Evolutionary conservation across 2,888 invertebrate species (phyloP).

Genomic region (Xanthorhoe designata): DNA sequence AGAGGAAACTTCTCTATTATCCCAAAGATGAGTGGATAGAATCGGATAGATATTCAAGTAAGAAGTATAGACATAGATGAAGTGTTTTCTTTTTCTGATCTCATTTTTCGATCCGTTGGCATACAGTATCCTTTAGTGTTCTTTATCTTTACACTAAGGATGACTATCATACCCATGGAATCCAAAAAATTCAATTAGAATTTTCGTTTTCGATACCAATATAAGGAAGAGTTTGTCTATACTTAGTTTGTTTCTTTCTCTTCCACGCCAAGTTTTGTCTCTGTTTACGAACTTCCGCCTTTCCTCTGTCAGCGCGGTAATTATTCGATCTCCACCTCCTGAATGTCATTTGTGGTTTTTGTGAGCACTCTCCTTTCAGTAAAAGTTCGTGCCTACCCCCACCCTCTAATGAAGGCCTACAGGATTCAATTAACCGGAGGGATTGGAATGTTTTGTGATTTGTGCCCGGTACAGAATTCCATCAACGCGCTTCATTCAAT

Average conservation of each 20-base stretch:
- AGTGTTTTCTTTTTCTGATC: too few species aligned
- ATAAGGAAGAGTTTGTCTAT: too few species aligned
- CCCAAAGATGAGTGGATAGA: neutral
- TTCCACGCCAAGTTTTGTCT: slow-evolving; percentile 4
- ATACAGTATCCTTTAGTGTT: too few species aligned
- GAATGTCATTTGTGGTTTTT: slow-evolving; percentile 80
- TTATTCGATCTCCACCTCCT: slow-evolving; percentile 76
- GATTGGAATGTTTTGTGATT: slow-evolving; percentile 82
- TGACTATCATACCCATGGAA: too few species aligned
- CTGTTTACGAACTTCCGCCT: slow-evolving; percentile 22
- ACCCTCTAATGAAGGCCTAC: slow-evolving; percentile 80
- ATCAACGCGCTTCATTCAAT: slow-evolving; percentile 70
- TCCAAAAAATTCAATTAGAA: too few species aligned
- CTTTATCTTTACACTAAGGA: too few species aligned
- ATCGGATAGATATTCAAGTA: too few species aligned
- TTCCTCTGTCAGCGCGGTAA: slow-evolving; percentile 50
- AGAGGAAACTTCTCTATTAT: neutral
- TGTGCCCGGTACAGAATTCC: slow-evolving; percentile 73
- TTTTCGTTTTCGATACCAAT: too few species aligned
- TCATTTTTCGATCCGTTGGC: too few species aligned
- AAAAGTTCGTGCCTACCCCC: slow-evolving; percentile 76
- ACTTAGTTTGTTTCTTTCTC: too few species aligned
- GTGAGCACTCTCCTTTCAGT: slow-evolving; percentile 66
- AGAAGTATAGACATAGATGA: too few species aligned
- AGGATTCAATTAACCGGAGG: slow-evolving; percentile 81